These are phyloP conservation scores for Cordylochernes scorpioides DNA, from an alignment of 2,888 invertebrate genomes.

Conservation along the genomic window DNA sequence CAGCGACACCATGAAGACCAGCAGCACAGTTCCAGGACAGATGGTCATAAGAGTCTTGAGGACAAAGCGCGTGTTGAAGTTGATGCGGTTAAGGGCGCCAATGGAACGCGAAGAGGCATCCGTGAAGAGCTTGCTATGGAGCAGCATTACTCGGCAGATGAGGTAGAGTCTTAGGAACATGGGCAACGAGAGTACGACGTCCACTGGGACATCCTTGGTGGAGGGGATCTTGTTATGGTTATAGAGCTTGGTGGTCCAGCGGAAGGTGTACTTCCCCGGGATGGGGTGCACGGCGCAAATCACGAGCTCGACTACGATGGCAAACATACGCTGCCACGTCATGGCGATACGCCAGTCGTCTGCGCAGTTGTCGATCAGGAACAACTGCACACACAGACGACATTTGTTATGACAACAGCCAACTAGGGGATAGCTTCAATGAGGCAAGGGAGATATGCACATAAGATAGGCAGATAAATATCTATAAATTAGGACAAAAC, in stretches of 20 bases:
- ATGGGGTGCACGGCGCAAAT: constrained; percentile 95
- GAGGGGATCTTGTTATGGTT: constrained; percentile 31
- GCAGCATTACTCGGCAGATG: constrained; percentile 95
- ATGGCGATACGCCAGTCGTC: constrained; percentile 99
- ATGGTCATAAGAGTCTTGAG: constrained; percentile 98
- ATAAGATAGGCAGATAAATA: too few relatives aligned
- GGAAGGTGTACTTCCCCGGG: constrained; percentile 81
- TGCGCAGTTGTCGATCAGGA: constrained; percentile 99
- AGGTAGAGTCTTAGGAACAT: constrained; percentile 99
- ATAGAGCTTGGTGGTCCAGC: constrained; percentile 82
- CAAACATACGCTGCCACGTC: constrained; percentile 86
- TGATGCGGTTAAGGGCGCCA: constrained; percentile 88
- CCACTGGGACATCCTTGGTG: constrained; percentile 46
- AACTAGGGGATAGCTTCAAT: too few relatives aligned
- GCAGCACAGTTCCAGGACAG: constrained; percentile 85
- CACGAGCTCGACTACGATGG: constrained; percentile 66
- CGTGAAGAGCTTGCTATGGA: constrained; percentile 97
- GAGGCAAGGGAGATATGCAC: too few relatives aligned
- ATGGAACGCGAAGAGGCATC: constrained; percentile 95
- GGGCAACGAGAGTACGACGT: constrained; percentile 86
- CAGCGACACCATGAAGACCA: constrained; percentile 94
- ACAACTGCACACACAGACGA: constrained; percentile 41
- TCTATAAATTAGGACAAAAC: too few relatives aligned
- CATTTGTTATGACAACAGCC: too few relatives aligned
- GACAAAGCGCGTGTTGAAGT: constrained; percentile 76